These are phyloP conservation scores for Mactra quadrangularis DNA, from an alignment of 1,140 invertebrate genomes.

Conservation along the genomic window DNA sequence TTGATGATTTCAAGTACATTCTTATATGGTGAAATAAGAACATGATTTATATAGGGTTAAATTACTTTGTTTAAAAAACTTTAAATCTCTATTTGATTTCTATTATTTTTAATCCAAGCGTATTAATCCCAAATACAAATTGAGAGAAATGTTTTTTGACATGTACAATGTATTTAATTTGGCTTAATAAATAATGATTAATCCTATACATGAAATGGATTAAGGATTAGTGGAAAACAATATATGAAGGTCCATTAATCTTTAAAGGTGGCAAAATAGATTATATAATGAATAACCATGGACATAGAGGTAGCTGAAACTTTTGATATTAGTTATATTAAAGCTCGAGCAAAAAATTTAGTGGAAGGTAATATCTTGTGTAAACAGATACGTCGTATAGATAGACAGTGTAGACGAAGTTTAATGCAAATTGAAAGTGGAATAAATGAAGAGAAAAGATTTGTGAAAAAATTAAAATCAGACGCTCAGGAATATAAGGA, in stretches of 20 bases:
- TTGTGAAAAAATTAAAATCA: conserved; percentile 3
- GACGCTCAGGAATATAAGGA: conserved; percentile 16
- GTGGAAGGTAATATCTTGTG: conserved; percentile 43
- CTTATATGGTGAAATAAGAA: too few species aligned
- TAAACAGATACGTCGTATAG: conserved; percentile 24
- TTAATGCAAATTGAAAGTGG: conserved; percentile 20
- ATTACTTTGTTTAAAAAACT: too few species aligned
- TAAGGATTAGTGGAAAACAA: conserved; percentile 5
- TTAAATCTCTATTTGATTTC: too few species aligned
- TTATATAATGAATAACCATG: conserved; percentile 30
- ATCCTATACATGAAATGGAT: conserved; percentile 9
- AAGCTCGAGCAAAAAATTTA: conserved; percentile 53
- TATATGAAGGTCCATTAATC: conserved; percentile 6
- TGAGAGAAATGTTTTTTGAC: too few species aligned
- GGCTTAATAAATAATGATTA: background rate
- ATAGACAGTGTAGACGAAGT: conserved; percentile 21
- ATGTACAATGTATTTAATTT: too few species aligned
- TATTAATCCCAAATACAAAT: too few species aligned
- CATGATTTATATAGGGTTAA: too few species aligned
- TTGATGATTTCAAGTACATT: too few species aligned
- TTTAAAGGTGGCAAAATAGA: conserved; percentile 32
- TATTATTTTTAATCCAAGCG: too few species aligned
- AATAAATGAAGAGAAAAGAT: conserved; percentile 20
- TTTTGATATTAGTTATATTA: conserved; percentile 41
- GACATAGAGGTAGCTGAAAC: conserved; percentile 22